Conservation (phyloP, 2,888 invertebrate genomes). For the Capitulum mitella region DNA sequence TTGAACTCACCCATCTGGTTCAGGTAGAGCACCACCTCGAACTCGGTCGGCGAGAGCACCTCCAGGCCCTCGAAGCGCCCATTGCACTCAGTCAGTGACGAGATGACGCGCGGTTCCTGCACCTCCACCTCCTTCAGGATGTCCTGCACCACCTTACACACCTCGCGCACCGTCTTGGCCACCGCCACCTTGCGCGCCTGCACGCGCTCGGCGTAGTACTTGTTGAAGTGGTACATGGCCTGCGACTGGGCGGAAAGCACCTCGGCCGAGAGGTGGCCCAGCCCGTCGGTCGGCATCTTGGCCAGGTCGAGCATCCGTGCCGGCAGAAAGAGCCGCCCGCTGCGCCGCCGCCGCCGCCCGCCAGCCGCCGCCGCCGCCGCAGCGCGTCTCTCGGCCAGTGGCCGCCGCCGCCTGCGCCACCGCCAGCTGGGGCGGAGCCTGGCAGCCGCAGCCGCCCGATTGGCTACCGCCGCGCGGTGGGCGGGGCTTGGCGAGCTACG, state of each 20-base stretch:
- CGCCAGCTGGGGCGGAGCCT: not conserved
- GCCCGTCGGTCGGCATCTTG: constrained; percentile 25
- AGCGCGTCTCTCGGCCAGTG: not conserved
- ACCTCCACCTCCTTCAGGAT: constrained; percentile 90
- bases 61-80: constrained; percentile 88
- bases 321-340: not conserved
- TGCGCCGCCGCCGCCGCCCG: not conserved
- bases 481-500: not conserved
- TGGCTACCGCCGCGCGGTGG: no score
- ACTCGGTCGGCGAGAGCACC: constrained; percentile 85
- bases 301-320: constrained; percentile 24
- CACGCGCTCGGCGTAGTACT: constrained; percentile 85
- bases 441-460: not conserved
- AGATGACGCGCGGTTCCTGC: constrained; percentile 89
- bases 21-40: constrained; percentile 86
- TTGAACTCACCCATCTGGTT: constrained; percentile 98
- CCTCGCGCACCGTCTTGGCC: constrained; percentile 78
- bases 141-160: constrained; percentile 86
- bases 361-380: not conserved
- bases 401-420: not conserved
- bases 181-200: constrained; percentile 76
- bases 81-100: constrained; percentile 78
- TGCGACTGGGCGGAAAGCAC: constrained; percentile 52
- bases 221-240: constrained; percentile 90
- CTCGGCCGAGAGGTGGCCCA: constrained; percentile 26